Percentiles rank a stretch among this genome's conserved stretches.
phyloP scores from a whole-genome alignment of 2,113 vertebrate genomes.

The Dicentrarchus labrax region DNA sequence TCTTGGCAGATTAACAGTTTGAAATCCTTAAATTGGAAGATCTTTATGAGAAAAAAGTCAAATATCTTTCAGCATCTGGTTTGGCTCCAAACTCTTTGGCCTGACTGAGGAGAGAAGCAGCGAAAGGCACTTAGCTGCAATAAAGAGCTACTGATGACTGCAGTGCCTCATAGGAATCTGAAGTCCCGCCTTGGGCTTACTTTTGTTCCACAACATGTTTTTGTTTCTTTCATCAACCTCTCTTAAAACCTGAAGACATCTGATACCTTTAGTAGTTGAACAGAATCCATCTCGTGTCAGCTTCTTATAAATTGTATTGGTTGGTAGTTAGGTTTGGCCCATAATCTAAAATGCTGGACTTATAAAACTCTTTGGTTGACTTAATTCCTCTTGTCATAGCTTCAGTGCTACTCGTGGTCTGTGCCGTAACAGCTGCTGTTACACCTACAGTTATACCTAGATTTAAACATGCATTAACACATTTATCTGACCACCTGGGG shows the following conservation, averaged over 20 bases:
- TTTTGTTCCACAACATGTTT: background rate
- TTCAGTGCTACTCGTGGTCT: background rate
- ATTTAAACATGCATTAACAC: too few relatives aligned
- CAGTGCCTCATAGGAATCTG: background rate
- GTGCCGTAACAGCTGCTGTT: background rate
- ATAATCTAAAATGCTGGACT: background rate
- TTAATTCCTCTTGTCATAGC: background rate
- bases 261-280: background rate
- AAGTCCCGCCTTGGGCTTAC: background rate
- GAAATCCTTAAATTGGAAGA: conserved; percentile 27
- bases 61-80: conserved; percentile 16
- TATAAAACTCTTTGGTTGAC: background rate
- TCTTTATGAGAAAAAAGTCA: background rate
- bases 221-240: background rate
- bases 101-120: conserved; percentile 1
- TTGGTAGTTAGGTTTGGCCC: background rate
- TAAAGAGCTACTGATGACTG: conserved; percentile 20
- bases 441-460: too few relatives aligned
- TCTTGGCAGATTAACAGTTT: conserved; percentile 35
- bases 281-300: background rate
- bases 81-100: conserved; percentile 17
- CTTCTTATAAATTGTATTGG: background rate
- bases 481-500: too few relatives aligned
- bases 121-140: conserved; percentile 11
- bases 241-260: background rate